phyloP scores from a whole-genome alignment of 2,113 vertebrate genomes.

The Myotis davidii region DNA sequence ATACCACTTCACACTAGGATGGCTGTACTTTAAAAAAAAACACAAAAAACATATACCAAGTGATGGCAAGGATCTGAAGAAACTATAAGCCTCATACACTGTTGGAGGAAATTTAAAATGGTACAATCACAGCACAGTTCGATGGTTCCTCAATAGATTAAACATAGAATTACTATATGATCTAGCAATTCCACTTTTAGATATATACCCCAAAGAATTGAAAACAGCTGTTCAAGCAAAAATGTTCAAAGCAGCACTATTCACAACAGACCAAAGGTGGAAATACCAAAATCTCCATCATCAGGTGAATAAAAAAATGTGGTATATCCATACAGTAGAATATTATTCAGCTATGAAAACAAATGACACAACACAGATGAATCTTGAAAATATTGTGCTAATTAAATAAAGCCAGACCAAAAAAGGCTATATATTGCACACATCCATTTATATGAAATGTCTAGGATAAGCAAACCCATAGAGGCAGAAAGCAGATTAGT shows the following conservation, averaged over 20 bases:
- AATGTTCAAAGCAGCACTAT: not conserved
- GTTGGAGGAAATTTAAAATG: not conserved
- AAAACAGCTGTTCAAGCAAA: slow-evolving; percentile 12
- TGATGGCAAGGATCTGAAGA: not conserved
- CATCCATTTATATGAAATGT: not conserved
- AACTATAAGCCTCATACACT: not conserved
- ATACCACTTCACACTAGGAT: not conserved
- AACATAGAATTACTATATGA: not conserved
- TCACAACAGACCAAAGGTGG: not conserved
- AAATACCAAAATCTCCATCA: not conserved
- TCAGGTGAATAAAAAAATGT: not conserved
- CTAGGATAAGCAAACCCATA: not conserved
- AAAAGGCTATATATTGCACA: not conserved
- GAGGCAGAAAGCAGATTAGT: not conserved
- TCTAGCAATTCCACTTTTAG: not conserved
- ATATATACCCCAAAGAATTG: not conserved
- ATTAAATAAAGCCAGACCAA: not conserved
- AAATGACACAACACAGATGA: not conserved
- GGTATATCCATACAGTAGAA: not conserved
- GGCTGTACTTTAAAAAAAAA: not conserved
- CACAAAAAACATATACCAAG: not conserved
- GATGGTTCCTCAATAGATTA: not conserved
- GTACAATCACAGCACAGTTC: not conserved
- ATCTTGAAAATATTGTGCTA: not conserved
- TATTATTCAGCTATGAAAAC: not conserved